These are phyloP conservation scores for Heloderma charlesbogerti DNA, from an alignment of 2,113 vertebrate species.

Conservation along the genomic window DNA sequence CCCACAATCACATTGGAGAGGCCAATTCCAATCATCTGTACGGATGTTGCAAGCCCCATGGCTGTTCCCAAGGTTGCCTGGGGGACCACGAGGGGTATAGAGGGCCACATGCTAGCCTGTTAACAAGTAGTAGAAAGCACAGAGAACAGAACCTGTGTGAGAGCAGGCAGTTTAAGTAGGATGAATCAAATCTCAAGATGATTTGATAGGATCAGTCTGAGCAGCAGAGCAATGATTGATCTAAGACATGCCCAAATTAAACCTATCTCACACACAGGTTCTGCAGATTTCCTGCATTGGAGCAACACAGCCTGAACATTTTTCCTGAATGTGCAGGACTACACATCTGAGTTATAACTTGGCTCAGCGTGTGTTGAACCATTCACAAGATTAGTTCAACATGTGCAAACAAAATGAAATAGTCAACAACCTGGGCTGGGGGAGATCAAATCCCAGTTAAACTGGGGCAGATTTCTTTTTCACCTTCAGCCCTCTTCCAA, in stretches of 20 bases:
- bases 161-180: background rate
- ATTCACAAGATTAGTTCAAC: background rate
- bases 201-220: background rate
- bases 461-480: background rate
- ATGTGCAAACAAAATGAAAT: background rate
- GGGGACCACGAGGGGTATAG: conserved; percentile 84
- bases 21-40: conserved; percentile 84
- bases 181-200: background rate
- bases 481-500: background rate
- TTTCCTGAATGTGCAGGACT: background rate
- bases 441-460: background rate
- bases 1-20: conserved; percentile 84
- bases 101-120: conserved; percentile 87
- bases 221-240: background rate
- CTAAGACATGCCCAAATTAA: background rate
- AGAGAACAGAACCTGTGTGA: background rate
- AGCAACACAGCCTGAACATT: background rate
- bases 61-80: conserved; percentile 84
- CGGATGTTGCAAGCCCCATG: conserved; percentile 83
- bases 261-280: background rate
- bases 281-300: background rate
- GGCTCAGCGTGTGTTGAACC: background rate
- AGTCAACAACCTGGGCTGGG: background rate
- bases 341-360: background rate
- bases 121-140: background rate